Evolutionary conservation across 2,797 vertebrate species (phyloP), one percentile per base, ranked within the genome.

Genomic region (Chanos chanos): DNA sequence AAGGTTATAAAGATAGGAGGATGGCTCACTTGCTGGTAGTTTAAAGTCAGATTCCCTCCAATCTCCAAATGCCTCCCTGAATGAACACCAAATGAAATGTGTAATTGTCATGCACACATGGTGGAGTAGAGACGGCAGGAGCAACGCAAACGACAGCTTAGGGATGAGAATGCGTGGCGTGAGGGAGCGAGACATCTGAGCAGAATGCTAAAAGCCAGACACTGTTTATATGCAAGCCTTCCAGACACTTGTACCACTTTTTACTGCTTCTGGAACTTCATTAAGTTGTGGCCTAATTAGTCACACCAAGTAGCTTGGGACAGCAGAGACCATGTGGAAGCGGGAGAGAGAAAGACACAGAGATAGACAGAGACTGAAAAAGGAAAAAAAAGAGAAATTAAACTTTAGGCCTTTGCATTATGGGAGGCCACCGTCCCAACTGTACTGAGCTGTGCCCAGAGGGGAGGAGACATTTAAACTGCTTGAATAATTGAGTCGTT

Each of bases 391-490:
- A 25, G 44, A 22, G 12, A 12, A 9, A 33, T 24, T 25, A n/a
- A n/a, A n/a, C n/a, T n/a, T n/a, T n/a, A n/a, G 2, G 37, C 13
- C 65, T 61, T 47, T 76, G 73, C 81, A 82, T 79, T 66, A 79
- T 73, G 74, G 78, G 77, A 74, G 83, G 79, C 77, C 79, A 82
- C 80, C 72, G 12, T 79, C 77, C 80, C 83, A 75, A 79, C 83
- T 85, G 84, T 89, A 89, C 90, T 90, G 87, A 91, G 86, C 83
- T 87, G 78, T 48, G 71, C 83, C 82, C 79, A 80, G 79, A 82
- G 83, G 83, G 79, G 78, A 78, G 78, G 81, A 89, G 86, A 89
- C 87, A 89, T 89, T 91, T 88, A 87, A 89, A 88, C 44, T 27
- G 55, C 31, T 53, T 15, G 21, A 33, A 39, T 47, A 51, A 69